phyloP scores from a whole-genome alignment of 23 tunicate species.

The Trididemnum miniatum region DNA sequence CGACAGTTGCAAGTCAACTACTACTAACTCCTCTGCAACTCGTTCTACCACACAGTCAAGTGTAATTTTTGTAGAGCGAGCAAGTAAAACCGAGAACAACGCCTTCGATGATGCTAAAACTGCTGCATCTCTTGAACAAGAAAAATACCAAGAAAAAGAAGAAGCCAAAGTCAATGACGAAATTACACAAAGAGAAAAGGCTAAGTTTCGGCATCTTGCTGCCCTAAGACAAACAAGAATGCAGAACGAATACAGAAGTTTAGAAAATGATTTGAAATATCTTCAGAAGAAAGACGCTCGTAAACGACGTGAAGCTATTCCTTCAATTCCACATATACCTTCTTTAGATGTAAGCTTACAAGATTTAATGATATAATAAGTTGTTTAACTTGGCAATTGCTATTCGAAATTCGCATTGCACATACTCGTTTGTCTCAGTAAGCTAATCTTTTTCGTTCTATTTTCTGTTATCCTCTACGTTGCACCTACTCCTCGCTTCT shows the following conservation, averaged over 20 bases:
- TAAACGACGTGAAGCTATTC: slow-evolving; percentile 26
- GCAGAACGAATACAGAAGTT: slow-evolving; percentile 32
- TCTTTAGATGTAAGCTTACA: slow-evolving; percentile 33
- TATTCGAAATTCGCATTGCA: no score
- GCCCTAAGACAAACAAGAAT: slow-evolving; percentile 46
- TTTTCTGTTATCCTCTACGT: no score
- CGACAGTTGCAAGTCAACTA: neutral
- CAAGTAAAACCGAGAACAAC: slow-evolving; percentile 20
- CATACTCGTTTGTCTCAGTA: no score
- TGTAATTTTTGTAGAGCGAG: slow-evolving; percentile 17
- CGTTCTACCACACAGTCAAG: slow-evolving; percentile 1
- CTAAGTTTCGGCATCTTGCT: slow-evolving; percentile 46
- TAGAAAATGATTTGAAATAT: slow-evolving; percentile 35
- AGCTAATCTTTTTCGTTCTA: no score
- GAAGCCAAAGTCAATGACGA: neutral
- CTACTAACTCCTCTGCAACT: neutral
- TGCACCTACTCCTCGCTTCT: no score
- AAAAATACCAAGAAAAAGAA: slow-evolving; percentile 8
- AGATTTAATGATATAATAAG: slow-evolving; percentile 18
- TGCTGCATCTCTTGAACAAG: slow-evolving; percentile 26
- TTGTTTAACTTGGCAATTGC: no score
- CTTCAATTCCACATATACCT: slow-evolving; percentile 1
- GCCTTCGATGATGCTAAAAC: slow-evolving; percentile 32
- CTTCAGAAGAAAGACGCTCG: slow-evolving; percentile 49
- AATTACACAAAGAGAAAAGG: slow-evolving; percentile 33